Evolutionary conservation across 2,888 invertebrate genomes (phyloP).

Genomic region (Stegana nigrithorax): DNA sequence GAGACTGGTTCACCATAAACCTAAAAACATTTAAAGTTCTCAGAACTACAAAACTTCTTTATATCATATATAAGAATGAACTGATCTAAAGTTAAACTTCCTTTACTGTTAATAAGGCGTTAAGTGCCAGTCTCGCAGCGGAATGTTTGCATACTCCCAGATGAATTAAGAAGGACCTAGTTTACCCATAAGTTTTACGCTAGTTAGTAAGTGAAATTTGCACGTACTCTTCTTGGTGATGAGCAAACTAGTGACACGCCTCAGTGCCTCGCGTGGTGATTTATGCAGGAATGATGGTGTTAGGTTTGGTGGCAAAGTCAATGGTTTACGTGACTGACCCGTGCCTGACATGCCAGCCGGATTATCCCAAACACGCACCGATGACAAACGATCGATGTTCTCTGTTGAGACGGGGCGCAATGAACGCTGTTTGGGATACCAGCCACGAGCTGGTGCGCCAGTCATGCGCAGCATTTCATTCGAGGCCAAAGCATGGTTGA

Average conservation of each 20-base stretch:
- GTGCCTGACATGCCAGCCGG: conserved; percentile 67
- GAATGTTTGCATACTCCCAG: no score
- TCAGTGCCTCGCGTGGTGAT: conserved; percentile 86
- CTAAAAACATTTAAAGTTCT: no score
- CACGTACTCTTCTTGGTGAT: conserved; percentile 79
- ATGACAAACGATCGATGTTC: conserved; percentile 81
- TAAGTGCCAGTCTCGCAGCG: no score
- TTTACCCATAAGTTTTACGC: neutral
- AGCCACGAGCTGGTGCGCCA: conserved; percentile 85
- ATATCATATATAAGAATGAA: no score
- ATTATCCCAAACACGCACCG: conserved; percentile 71
- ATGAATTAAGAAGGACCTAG: no score
- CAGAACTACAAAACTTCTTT: no score
- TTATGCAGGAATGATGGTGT: conserved; percentile 91
- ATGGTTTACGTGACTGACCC: conserved; percentile 77
- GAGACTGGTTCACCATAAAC: no score
- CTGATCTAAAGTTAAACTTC: neutral
- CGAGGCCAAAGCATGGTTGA: conserved; percentile 74
- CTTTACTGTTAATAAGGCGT: no score
- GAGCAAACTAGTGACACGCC: conserved; percentile 89
- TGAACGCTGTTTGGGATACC: conserved; percentile 80
- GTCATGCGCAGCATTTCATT: conserved; percentile 84
- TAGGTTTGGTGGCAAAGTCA: conserved; percentile 88
- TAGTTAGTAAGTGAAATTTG: neutral
- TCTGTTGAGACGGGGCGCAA: conserved; percentile 87